Percentiles rank a stretch among this genome's conserved stretches.
Evolutionary conservation across 2,888 invertebrate species (phyloP).

Genomic region (Parnassius smintheus): DNA sequence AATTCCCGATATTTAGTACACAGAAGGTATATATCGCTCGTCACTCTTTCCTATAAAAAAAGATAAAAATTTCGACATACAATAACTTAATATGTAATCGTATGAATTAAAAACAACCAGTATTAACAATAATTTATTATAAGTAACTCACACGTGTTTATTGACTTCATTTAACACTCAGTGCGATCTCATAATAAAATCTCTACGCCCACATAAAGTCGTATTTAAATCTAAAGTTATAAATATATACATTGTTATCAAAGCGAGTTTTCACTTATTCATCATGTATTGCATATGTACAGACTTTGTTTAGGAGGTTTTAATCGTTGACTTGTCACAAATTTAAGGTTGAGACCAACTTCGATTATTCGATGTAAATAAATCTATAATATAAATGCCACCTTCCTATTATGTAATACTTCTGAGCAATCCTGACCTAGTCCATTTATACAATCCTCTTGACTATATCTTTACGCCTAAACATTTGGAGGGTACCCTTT

Average conservation of each 20-base stretch:
- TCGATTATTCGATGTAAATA: constrained; percentile 31
- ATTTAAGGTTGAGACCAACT: constrained; percentile 26
- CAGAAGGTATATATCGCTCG: too few relatives aligned
- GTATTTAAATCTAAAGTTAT: constrained; percentile 50
- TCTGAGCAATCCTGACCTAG: constrained; percentile 3
- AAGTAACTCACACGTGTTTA: constrained; percentile 68
- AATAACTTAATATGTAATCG: neutral
- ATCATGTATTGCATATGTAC: constrained; percentile 36
- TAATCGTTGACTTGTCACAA: constrained; percentile 10
- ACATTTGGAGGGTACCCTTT: constrained; percentile 53
- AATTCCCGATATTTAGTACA: too few relatives aligned
- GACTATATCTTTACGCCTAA: constrained; percentile 30
- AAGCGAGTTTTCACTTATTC: constrained; percentile 36
- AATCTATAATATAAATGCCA: constrained; percentile 21
- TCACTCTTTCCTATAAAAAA: too few relatives aligned
- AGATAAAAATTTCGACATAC: too few relatives aligned
- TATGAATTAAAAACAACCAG: constrained; percentile 39
- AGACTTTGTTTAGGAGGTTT: constrained; percentile 3
- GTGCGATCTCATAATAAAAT: constrained; percentile 48
- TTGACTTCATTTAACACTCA: constrained; percentile 56
- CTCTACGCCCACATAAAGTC: constrained; percentile 49
- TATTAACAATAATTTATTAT: constrained; percentile 76
- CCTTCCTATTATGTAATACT: constrained; percentile 4
- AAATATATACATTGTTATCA: constrained; percentile 66
- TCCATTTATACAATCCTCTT: constrained; percentile 4